phyloP scores from a whole-genome alignment of 2,113 vertebrate genomes.

The Aythya baeri region DNA sequence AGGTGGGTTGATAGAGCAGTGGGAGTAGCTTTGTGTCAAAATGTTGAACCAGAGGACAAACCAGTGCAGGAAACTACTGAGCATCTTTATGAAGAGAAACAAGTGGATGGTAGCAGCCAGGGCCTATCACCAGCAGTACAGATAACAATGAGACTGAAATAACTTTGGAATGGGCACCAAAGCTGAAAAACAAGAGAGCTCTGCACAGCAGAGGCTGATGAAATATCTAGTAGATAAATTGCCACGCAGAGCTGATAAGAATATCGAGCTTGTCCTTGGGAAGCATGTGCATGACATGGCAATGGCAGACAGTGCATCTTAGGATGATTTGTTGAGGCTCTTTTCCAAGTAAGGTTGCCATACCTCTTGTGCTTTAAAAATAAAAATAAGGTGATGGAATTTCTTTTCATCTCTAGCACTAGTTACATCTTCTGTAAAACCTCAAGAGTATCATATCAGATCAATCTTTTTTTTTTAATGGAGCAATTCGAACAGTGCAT shows the following conservation, averaged over 20 bases:
- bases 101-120: conserved; percentile 38
- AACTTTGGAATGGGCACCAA: conserved; percentile 52
- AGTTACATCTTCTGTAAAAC: not conserved
- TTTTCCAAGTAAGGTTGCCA: not conserved
- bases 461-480: not conserved
- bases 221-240: conserved; percentile 29
- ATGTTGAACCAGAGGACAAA: not conserved
- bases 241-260: not conserved
- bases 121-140: not conserved
- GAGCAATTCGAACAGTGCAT: fast-evolving
- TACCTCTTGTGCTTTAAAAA: not conserved
- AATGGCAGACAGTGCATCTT: not conserved
- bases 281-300: not conserved
- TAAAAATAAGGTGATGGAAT: not conserved
- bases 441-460: not conserved
- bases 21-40: conserved; percentile 1
- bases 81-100: conserved; percentile 2
- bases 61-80: not conserved
- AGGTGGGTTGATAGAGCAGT: not conserved
- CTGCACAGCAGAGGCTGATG: not conserved
- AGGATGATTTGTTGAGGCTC: not conserved
- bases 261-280: not conserved
- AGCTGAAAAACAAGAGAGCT: not conserved
- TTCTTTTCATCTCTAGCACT: not conserved
- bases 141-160: conserved; percentile 55